A percentile compares a stretch with the other conserved stretches of the same genome.
phyloP scores from a whole-genome alignment of 2,113 vertebrate species.

The Dasyornis broadbenti region DNA sequence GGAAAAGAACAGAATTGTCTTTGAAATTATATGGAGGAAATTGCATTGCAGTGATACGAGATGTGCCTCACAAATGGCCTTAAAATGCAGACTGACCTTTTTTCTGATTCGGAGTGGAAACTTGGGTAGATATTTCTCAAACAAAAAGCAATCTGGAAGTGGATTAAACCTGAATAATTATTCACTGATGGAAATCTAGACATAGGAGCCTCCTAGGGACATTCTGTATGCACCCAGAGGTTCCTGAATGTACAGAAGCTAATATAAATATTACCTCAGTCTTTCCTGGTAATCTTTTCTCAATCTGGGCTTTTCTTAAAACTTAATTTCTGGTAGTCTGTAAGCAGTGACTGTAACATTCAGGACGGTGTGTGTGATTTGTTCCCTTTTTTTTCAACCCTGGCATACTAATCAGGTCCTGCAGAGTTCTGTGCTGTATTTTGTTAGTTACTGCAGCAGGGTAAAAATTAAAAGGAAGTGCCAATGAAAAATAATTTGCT shows the following conservation, averaged over 20 bases:
- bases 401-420: not conserved
- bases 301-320: not conserved
- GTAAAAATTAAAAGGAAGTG: not conserved
- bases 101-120: not conserved
- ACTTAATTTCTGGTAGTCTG: not conserved
- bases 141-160: not conserved
- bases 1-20: not conserved
- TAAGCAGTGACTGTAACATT: not conserved
- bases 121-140: not conserved
- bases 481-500: not conserved
- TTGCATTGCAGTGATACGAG: not conserved
- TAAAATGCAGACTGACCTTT: not conserved
- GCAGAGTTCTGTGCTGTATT: not conserved
- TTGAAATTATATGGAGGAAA: not conserved
- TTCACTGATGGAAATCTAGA: not conserved
- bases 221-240: not conserved
- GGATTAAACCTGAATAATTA: not conserved
- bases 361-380: not conserved
- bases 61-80: not conserved
- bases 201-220: not conserved
- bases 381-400: not conserved
- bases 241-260: not conserved
- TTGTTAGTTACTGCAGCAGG: not conserved
- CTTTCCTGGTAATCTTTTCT: not conserved
- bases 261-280: not conserved